phyloP scores from a whole-genome alignment of 2,797 vertebrate genomes.

The Danio albolineatus region DNA sequence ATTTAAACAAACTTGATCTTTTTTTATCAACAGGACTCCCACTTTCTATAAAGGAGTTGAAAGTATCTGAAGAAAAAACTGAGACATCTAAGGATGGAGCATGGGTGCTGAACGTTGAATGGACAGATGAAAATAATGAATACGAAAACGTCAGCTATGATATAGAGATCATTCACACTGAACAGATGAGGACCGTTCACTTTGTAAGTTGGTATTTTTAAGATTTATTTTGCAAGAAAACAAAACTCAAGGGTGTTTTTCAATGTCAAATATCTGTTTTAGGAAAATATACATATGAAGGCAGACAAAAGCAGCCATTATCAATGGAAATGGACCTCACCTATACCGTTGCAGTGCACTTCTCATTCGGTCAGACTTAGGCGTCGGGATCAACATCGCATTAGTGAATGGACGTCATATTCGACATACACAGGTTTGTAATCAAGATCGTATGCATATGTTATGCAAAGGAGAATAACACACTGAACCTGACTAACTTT shows the following conservation, averaged over 20 bases:
- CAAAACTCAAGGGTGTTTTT: background rate
- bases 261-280: slow-evolving; percentile 6
- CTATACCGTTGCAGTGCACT: slow-evolving; percentile 65
- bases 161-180: slow-evolving; percentile 60
- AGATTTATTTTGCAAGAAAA: background rate
- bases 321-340: slow-evolving; percentile 72
- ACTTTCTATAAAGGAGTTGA: slow-evolving; percentile 14
- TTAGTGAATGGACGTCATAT: slow-evolving; percentile 57
- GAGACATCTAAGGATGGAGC: accelerated
- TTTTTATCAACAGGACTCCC: slow-evolving; percentile 48
- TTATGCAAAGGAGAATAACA: slow-evolving; percentile 6
- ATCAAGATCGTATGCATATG: background rate
- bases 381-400: slow-evolving; percentile 42
- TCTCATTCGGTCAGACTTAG: slow-evolving; percentile 67
- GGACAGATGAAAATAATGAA: slow-evolving; percentile 62
- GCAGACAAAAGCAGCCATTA: slow-evolving; percentile 51
- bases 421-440: slow-evolving; percentile 58
- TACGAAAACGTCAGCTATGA: slow-evolving; percentile 62
- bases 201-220: slow-evolving; percentile 27
- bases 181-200: slow-evolving; percentile 45
- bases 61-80: background rate
- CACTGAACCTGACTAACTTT: background rate
- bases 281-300: slow-evolving; percentile 65
- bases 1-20: background rate
- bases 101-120: slow-evolving; percentile 58